Base-by-base conservation (phyloP, 1,140 invertebrate genomes). In the Andrena cerasifolii region DNA sequence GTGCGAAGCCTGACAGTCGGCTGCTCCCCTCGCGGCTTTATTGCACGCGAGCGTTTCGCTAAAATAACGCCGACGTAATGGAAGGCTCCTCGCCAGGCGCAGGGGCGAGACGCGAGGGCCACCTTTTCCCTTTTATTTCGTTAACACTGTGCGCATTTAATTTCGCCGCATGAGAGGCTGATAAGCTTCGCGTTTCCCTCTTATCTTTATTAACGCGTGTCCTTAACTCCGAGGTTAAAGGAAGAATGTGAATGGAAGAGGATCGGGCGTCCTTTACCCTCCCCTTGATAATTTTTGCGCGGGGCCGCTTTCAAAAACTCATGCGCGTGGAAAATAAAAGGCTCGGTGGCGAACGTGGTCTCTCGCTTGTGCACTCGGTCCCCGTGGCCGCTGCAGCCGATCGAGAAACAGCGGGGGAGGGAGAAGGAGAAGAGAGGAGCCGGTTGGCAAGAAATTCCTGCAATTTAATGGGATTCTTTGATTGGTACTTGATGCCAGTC, bases 391-490 rank as follows among this genome's bases (percentile, higher is more conserved):
- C 62, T 68, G 67, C 16, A 66, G 65, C 58, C 62, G 62, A 67
- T 68, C 53, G 49, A 75, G 66, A 76, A 75, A 66, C 33, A 71
- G 53, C 56, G 67, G 74, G 71, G 28, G 68, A 63, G 72, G 70
- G 67, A 58, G 58, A 79, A 71, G 63, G 63, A 62, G 67, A 77
- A 40, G 84, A 79, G 78, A 84, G 80, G 73, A 84, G 86, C 82
- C 80, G 82, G 88, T 88, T 86, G 87, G 86, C 87, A 89, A 90
- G 90, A 91, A 91, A 91, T 91, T 90, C 89, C 86, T 90, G 89
- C 87, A 89, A 91, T 90, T 91, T 91, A 91, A 91, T 91, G 87
- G 85, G 88, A 91, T 90, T 90, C 89, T 91, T 90, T 90, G 90
- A 91, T 91, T 91, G 90, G 89, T 90, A 90, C 89, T 89, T 91